Evolutionary conservation across 2,888 invertebrate genomes (phyloP).

Genomic region (Graphium colonna): DNA sequence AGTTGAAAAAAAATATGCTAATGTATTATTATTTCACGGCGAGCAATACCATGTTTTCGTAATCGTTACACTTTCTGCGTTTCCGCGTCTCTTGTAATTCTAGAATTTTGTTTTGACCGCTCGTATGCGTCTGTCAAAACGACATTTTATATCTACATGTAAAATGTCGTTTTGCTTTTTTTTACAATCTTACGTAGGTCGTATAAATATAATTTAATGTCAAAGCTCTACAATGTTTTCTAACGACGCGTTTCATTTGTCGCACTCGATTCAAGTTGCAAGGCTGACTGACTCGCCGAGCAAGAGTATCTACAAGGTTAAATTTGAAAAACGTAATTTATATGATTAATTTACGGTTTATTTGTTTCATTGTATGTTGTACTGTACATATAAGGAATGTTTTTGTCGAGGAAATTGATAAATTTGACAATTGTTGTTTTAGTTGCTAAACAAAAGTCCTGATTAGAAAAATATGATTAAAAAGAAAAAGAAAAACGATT

Average conservation of each 20-base stretch:
- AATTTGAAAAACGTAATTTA: conserved; percentile 15
- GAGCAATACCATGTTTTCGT: not conserved
- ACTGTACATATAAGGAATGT: not conserved
- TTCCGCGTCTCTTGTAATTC: conserved; percentile 2
- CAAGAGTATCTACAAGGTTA: conserved; percentile 21
- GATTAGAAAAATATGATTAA: too few relatives aligned
- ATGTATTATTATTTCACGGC: not conserved
- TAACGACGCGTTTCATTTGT: conserved; percentile 13
- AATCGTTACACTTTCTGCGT: not conserved
- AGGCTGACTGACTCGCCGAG: conserved; percentile 11
- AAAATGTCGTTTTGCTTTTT: too few relatives aligned
- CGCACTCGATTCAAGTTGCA: conserved; percentile 15
- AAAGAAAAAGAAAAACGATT: too few relatives aligned
- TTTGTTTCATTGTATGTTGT: not conserved
- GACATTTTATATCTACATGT: not conserved
- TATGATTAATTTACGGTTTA: conserved; percentile 9
- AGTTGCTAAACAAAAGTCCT: too few relatives aligned
- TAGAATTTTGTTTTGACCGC: not conserved
- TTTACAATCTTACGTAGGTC: too few relatives aligned
- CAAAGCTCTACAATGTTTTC: conserved; percentile 11
- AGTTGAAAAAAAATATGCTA: not conserved
- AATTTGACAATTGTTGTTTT: not conserved
- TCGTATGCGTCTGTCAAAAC: conserved; percentile 1
- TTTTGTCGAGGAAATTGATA: not conserved
- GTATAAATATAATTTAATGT: conserved; percentile 8